A percentile compares a stretch with the other conserved stretches of the same genome.
Conservation (phyloP, 2,888 invertebrate genomes). For the Heliconius ethilla region DNA sequence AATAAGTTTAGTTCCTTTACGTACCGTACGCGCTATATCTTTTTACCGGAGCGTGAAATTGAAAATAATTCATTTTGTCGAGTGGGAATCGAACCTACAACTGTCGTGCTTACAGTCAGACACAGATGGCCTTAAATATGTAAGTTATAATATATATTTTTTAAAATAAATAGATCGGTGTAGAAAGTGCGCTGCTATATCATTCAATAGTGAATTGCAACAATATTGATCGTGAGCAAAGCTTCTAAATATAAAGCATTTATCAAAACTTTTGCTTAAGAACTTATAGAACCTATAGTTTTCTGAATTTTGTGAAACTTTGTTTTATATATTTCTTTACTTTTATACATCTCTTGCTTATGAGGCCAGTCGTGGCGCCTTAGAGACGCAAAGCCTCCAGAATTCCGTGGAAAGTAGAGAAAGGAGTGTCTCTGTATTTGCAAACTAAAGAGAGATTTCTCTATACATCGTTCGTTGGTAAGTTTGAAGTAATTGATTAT, state of each 20-base stretch:
- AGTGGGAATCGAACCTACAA: not conserved
- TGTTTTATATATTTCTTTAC: not conserved
- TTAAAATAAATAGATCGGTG: not conserved
- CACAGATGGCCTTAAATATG: not conserved
- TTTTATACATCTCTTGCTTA: not conserved
- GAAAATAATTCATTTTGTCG: not conserved
- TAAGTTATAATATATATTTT: too few relatives aligned
- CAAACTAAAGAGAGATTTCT: too few relatives aligned
- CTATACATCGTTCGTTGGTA: too few relatives aligned
- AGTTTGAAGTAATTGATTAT: too few relatives aligned
- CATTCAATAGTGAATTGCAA: not conserved
- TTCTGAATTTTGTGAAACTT: not conserved
- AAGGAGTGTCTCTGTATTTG: too few relatives aligned
- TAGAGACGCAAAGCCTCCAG: too few relatives aligned
- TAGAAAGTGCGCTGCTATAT: not conserved
- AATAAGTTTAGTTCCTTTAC: too few relatives aligned
- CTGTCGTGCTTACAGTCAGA: not conserved
- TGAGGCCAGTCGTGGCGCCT: too few relatives aligned
- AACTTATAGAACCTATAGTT: not conserved
- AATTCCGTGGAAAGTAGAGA: too few relatives aligned
- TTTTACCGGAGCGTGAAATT: too few relatives aligned
- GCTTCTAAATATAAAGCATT: not conserved
- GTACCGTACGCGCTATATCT: too few relatives aligned
- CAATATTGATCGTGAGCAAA: not conserved
- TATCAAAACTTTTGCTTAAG: slow-evolving; percentile 4